phyloP scores from a whole-genome alignment of 1,140 invertebrate genomes.

The Bombus vancouverensis region DNA sequence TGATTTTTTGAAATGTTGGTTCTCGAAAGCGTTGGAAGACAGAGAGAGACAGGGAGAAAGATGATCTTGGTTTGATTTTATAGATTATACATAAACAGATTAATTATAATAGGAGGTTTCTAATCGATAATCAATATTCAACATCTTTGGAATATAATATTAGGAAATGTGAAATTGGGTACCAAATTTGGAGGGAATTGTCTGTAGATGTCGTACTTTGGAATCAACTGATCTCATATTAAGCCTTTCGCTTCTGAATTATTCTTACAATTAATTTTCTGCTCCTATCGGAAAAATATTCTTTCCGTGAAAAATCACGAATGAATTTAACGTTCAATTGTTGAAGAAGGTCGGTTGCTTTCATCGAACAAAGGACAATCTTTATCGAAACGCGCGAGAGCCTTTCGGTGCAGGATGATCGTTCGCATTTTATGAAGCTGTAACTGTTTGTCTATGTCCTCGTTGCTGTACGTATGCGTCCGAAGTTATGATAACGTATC shows the following conservation, averaged over 20 bases:
- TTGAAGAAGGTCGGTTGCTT: not conserved
- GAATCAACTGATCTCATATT: too few species aligned
- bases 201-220: not conserved
- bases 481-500: conserved; percentile 43
- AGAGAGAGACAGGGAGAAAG: too few species aligned
- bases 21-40: not conserved
- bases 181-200: not conserved
- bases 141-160: not conserved
- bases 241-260: too few species aligned
- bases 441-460: conserved; percentile 30
- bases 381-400: not conserved
- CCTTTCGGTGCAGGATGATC: not conserved
- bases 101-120: too few species aligned
- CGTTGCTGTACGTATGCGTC: not conserved
- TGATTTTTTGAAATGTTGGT: not conserved
- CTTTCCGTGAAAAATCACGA: fast-evolving
- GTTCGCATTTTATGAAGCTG: conserved; percentile 36
- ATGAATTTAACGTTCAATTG: not conserved
- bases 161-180: not conserved
- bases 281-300: too few species aligned
- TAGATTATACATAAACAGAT: not conserved
- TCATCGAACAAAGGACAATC: not conserved
- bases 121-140: not conserved
- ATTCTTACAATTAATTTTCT: too few species aligned
- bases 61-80: not conserved